Evolutionary conservation across 2,888 invertebrate species (phyloP), one percentile per base, ranked within the genome.

Genomic region (Gortyna flavago): DNA sequence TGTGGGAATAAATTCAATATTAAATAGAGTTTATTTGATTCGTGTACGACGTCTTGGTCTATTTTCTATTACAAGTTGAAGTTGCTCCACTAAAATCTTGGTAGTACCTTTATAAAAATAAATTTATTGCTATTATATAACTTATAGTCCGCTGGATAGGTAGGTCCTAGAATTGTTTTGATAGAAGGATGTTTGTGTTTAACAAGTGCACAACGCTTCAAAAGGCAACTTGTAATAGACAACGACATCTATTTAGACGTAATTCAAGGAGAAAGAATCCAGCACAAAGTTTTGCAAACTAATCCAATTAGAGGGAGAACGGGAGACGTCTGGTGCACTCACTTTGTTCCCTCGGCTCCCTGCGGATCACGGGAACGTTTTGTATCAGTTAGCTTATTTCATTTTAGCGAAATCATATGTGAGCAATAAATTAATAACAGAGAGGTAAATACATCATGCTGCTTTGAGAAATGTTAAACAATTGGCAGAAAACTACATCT

Each of bases 231-330:
- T 81, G 73, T 85, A 78, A 78, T 77, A 81, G 77, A 81, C 80
- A 87, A 83, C 67, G 86, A 86, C 87, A 87, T 89, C 88, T 90
- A 89, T 91, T 91, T 88, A 88, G 86, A 89, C 86, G 89, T 90
- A 90, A 90, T 91, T 92, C 88, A 89, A 90, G 87, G 83, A 88
- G 89, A 92, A 93, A 92, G 91, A 94, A 93, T 93, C 89, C 91
- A 89, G 90, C 88, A 90, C 88, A 87, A 93, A 94, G 92, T 94
- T 95, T 92, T 89, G 92, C 90, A 91, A 95, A 95, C 94, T 94
- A 95, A 95, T 95, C 94, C 94, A 95, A 95, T 95, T 95, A 95
- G 92, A 89, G 88, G 80, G 85, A 83, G 83, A 87, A 86, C 85
- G 85, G 81, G 85, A 85, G 87, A 87, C 85, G 88, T 86, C 80